Evolutionary conservation across 2,888 invertebrate species (phyloP).

Genomic region (Nomada ruficornis): DNA sequence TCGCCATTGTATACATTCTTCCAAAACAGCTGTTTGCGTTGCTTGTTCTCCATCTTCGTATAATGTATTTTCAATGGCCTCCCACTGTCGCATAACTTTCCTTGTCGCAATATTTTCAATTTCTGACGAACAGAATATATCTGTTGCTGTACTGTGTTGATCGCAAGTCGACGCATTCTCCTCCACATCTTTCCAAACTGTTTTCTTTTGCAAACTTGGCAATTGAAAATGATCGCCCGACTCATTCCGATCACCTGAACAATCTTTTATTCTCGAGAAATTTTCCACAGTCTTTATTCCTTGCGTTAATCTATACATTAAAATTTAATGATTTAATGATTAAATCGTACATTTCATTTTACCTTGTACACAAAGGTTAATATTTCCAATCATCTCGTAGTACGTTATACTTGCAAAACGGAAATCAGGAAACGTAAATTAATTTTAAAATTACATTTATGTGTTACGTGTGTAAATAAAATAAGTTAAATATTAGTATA

Average conservation of each 20-base stretch:
- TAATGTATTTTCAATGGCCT: slow-evolving; percentile 76
- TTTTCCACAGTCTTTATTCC: slow-evolving; percentile 68
- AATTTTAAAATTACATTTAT: background rate
- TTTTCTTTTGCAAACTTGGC: slow-evolving; percentile 61
- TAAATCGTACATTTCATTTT: slow-evolving; percentile 25
- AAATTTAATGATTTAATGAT: too few species aligned
- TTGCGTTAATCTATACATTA: slow-evolving; percentile 53
- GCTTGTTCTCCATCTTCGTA: slow-evolving; percentile 75
- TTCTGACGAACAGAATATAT: slow-evolving; percentile 77
- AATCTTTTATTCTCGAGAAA: slow-evolving; percentile 42
- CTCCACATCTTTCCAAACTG: slow-evolving; percentile 58
- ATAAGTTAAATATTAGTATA: slow-evolving; percentile 1
- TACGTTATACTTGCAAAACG: background rate
- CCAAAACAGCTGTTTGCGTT: slow-evolving; percentile 63
- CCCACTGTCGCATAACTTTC: slow-evolving; percentile 78
- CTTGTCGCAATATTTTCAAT: slow-evolving; percentile 76
- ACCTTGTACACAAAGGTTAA: background rate
- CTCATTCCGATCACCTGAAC: slow-evolving; percentile 45
- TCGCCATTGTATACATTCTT: slow-evolving; percentile 81
- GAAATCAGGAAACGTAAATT: background rate
- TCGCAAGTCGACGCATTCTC: slow-evolving; percentile 71
- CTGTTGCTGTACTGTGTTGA: slow-evolving; percentile 68
- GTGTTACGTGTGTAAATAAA: background rate
- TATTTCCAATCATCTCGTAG: background rate
- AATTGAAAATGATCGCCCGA: slow-evolving; percentile 52